Base-by-base conservation (phyloP, 2,797 vertebrate species). In the Crypturellus tataupa region DNA sequence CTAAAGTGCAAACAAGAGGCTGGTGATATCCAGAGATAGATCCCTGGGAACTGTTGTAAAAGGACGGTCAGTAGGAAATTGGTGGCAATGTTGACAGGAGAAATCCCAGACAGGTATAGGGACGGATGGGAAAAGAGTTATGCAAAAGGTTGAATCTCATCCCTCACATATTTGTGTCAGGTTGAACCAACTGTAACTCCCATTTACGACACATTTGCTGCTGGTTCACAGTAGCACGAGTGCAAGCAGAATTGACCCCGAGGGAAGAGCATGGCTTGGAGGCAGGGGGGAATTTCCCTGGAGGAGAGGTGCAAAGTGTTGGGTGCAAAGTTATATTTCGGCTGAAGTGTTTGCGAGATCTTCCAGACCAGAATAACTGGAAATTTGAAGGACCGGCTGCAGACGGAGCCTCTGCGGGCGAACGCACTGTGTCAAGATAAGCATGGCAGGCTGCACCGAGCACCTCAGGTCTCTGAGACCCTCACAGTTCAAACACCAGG, bases 251-350 rank as follows among this genome's bases (percentile, higher is more conserved):
- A 88, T 75, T 0, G 77, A 46, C 29, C 69, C 0, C 39, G 29
- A 1, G 18, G 35, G 55, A 77, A 51, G 33, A 25, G 29, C 6
- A 13, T 0, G 6, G 15, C 29, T 8, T 79, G 68, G 6, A 44
- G 60, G 49, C 0, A 40, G 10, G 67, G 12, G 55, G 27, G 14
- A 55, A 58, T 14, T n/a, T 68, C 24, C 12, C 24, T 51, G 46
- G 12, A 79, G 63, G 77, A 90, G 80, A 64, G 58, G 75, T 91
- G 85, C n/a, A 21, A 84, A 90, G 94, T 90, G 95, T 89, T 95
- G 88, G 93, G 96, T 51, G 49, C 24, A 97, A 96, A 96, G 86
- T 90, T 94, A 95, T 94, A 94, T 89, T 93, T 96, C 93, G 95
- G 88, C 76, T 27, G 91, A 96, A 93, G 94, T 94, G 95, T 97